Evolutionary conservation across 2,797 vertebrate species (phyloP), one percentile per base, ranked within the genome.

Genomic region (Threskiornis aethiopicus): DNA sequence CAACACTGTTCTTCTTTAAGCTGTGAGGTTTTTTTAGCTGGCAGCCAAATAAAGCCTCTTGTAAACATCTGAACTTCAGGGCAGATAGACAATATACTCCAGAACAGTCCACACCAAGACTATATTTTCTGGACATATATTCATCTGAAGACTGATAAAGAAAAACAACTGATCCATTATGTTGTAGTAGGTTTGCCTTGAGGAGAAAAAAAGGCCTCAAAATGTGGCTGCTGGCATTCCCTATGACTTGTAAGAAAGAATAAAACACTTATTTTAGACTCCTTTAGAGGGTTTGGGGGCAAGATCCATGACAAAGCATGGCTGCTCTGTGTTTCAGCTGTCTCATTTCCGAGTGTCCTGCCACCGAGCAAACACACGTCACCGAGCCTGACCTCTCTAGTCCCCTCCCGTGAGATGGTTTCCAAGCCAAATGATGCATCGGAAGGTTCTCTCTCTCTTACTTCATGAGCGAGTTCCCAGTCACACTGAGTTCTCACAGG

Each of bases 391-490:
- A 47, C 29, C 47, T 35, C 64, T n/a, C 42, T 33, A 8, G 24
- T 18, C 16, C 69, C 33, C 62, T 51, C 33, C 35, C 22, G 3
- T 24, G 64, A 83, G 59, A 29, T 19, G 20, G 3, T 24, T 52
- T 73, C 51, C 65, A 80, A 65, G 52, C 24, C 46, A 84, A 70
- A n/a, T 39, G 47, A 33, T n/a, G 16, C 1, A 3, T 19, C 26
- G 61, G 67, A 89, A 81, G 25, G 58, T 13, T 73, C 51, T 65
- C 28, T 73, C 51, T 65, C 28, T 41, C 57, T 71, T 79, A 46
- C 17, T 85, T 75, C 0, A 0, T 58, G 31, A 64, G 28, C 1
- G 4, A 72, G n/a, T 84, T 92, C 24, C 52, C 22, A 35, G 4
- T 70, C 55, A 80, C 46, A 49, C 6, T 5, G 21, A 62, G 28